These are phyloP conservation scores for Fissipunctia ypsillon DNA, from an alignment of 2,888 invertebrate genomes.

Conservation along the genomic window DNA sequence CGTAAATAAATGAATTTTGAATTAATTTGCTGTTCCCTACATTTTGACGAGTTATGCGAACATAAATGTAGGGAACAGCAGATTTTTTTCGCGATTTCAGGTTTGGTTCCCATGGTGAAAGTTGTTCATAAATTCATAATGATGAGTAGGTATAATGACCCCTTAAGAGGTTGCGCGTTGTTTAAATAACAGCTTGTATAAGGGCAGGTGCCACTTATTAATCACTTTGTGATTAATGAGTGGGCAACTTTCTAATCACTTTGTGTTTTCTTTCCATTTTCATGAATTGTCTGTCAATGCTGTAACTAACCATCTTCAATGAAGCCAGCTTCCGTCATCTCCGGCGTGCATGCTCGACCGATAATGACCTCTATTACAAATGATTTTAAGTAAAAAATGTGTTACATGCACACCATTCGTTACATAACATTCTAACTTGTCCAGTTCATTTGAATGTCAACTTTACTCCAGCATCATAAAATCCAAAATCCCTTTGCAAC, in stretches of 20 bases:
- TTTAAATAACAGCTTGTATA: no score
- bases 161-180: no score
- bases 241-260: conserved; percentile 30
- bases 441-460: conserved; percentile 40
- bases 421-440: conserved; percentile 63
- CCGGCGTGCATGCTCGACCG: conserved; percentile 59
- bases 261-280: conserved; percentile 36
- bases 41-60: no score
- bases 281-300: conserved; percentile 34
- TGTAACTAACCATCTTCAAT: conserved; percentile 42
- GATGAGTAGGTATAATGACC: no score
- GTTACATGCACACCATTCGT: conserved; percentile 58
- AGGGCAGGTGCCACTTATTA: not conserved
- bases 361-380: conserved; percentile 71
- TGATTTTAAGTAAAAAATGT: conserved; percentile 69
- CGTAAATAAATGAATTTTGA: no score
- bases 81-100: no score
- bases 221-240: no score
- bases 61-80: no score
- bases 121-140: no score
- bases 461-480: conserved; percentile 42
- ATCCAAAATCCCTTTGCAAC: conserved; percentile 35
- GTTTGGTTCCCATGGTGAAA: no score
- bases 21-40: no score
- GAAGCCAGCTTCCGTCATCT: conserved; percentile 54